phyloP scores from a whole-genome alignment of 2,888 invertebrate genomes.

The Leucophenga montana region DNA sequence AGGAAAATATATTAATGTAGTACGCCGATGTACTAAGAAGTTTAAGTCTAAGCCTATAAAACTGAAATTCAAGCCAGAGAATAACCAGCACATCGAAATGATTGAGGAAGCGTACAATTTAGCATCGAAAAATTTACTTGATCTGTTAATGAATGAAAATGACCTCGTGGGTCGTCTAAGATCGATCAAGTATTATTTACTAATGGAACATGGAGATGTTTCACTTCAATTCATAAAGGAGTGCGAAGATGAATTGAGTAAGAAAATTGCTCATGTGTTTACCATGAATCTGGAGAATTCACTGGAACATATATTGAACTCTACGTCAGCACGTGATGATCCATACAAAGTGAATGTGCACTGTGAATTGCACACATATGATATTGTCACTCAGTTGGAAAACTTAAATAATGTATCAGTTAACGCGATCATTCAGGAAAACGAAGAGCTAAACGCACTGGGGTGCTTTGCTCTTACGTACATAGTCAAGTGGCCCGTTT shows the following conservation, averaged over 20 bases:
- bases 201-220: conserved; percentile 93
- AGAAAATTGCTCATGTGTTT: conserved; percentile 90
- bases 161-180: conserved; percentile 91
- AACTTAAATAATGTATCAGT: background rate
- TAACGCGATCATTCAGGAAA: conserved; percentile 73
- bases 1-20: conserved; percentile 97
- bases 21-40: conserved; percentile 89
- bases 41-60: conserved; percentile 75
- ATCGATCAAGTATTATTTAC: conserved; percentile 89
- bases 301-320: conserved; percentile 88
- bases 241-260: conserved; percentile 92
- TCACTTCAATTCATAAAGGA: conserved; percentile 96
- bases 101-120: conserved; percentile 94
- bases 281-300: conserved; percentile 92
- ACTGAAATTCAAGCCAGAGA: conserved; percentile 76
- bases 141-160: conserved; percentile 91
- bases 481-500: conserved; percentile 96
- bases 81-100: conserved; percentile 79
- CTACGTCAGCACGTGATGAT: conserved; percentile 92
- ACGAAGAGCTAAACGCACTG: conserved; percentile 83
- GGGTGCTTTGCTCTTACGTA: conserved; percentile 96
- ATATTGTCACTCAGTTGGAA: conserved; percentile 89
- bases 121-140: conserved; percentile 90
- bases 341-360: conserved; percentile 95
- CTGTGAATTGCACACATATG: conserved; percentile 89